Conservation (phyloP, 2,113 vertebrate genomes). For the Cromileptes altivelis region DNA sequence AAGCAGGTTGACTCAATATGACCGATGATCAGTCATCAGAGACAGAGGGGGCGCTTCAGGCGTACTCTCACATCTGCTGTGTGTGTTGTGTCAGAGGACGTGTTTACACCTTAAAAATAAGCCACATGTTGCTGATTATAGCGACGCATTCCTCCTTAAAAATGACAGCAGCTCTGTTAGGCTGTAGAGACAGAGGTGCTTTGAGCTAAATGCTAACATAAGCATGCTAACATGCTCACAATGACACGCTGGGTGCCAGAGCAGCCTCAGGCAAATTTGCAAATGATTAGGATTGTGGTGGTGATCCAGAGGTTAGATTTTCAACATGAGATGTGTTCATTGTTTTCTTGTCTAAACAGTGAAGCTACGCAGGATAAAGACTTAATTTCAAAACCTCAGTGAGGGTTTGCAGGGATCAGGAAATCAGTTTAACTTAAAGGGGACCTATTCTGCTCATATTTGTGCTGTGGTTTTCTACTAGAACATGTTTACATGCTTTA, state of each 20-base stretch:
- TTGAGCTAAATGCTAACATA: neutral
- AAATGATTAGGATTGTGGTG: neutral
- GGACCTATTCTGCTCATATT: too few species aligned
- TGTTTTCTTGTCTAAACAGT: neutral
- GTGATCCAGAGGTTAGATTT: conserved; percentile 1
- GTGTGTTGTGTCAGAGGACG: neutral
- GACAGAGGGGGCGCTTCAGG: neutral
- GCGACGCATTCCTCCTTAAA: neutral
- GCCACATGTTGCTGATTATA: neutral
- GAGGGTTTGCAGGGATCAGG: neutral
- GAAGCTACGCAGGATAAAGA: neutral
- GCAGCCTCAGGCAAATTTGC: neutral
- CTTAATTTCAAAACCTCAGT: neutral
- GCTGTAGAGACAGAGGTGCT: neutral
- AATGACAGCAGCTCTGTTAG: neutral
- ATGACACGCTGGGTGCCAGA: neutral
- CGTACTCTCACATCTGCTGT: neutral
- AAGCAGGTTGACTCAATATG: conserved; percentile 35
- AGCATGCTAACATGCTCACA: neutral
- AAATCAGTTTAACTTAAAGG: neutral
- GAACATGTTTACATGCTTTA: too few species aligned
- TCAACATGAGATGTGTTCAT: neutral
- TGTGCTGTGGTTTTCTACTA: too few species aligned
- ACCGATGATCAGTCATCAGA: conserved; percentile 33
- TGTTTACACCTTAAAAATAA: neutral